Evolutionary conservation across 2,113 vertebrate genomes (phyloP).

Genomic region (Catharus bicknelli): DNA sequence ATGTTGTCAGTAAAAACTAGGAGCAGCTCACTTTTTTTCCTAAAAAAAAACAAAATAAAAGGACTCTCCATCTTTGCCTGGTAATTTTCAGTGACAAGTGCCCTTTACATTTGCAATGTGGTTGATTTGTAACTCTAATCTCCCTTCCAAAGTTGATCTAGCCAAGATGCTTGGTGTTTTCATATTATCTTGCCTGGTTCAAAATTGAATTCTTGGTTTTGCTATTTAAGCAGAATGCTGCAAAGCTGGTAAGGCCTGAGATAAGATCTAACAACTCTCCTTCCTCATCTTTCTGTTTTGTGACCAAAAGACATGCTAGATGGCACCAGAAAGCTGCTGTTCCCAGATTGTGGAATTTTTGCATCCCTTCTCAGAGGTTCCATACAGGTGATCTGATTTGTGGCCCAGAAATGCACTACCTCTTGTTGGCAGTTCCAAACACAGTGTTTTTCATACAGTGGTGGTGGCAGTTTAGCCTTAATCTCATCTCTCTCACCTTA

Average conservation of each 20-base stretch:
- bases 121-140: not conserved
- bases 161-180: not conserved
- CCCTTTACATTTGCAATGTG: not conserved
- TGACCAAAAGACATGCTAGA: not conserved
- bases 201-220: not conserved
- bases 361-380: not conserved
- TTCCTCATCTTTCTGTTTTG: not conserved
- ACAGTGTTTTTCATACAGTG: not conserved
- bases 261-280: not conserved
- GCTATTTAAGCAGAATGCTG: not conserved
- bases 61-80: not conserved
- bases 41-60: not conserved
- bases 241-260: not conserved
- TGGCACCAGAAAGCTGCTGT: not conserved
- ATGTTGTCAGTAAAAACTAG: constrained; percentile 46
- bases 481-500: not conserved
- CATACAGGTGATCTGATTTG: not conserved
- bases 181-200: not conserved
- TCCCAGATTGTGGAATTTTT: not conserved
- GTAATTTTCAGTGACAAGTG: not conserved
- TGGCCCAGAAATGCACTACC: not conserved
- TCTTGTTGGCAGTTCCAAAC: not conserved
- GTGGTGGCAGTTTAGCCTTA: not conserved
- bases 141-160: not conserved
- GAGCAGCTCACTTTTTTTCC: not conserved